Conservation (phyloP, 2,113 vertebrate genomes). For the Ondatra zibethicus region DNA sequence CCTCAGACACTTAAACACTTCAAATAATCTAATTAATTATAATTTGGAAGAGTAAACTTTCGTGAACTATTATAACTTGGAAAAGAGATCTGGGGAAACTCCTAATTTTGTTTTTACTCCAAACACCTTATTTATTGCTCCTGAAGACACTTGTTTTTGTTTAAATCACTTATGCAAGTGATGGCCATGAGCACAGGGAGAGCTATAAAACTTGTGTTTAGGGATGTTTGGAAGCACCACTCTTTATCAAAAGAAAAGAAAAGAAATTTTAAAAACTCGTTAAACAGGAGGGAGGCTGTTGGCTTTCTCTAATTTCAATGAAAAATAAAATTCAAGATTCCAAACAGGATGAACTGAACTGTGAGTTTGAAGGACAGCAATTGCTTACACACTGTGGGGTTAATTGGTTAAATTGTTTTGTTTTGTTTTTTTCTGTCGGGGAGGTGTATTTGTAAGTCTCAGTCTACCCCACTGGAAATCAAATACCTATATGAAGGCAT, state of each 20-base stretch:
- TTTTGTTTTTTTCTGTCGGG: not conserved
- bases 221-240: not conserved
- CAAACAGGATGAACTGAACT: not conserved
- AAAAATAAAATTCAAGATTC: not conserved
- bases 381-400: not conserved
- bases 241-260: not conserved
- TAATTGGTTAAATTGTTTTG: not conserved
- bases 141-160: not conserved
- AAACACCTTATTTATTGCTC: not conserved
- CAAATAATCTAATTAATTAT: not conserved
- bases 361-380: not conserved
- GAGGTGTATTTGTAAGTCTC: not conserved
- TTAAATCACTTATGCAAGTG: not conserved
- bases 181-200: not conserved
- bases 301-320: not conserved
- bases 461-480: not conserved
- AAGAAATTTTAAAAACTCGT: not conserved
- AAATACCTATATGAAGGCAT: not conserved
- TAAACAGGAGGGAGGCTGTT: not conserved
- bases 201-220: not conserved
- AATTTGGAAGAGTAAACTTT: constrained; percentile 4
- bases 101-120: not conserved
- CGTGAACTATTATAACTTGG: not conserved
- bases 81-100: not conserved
- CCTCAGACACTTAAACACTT: not conserved